Base-by-base conservation (phyloP, 2,113 vertebrate species). In the Microtus montanus region DNA sequence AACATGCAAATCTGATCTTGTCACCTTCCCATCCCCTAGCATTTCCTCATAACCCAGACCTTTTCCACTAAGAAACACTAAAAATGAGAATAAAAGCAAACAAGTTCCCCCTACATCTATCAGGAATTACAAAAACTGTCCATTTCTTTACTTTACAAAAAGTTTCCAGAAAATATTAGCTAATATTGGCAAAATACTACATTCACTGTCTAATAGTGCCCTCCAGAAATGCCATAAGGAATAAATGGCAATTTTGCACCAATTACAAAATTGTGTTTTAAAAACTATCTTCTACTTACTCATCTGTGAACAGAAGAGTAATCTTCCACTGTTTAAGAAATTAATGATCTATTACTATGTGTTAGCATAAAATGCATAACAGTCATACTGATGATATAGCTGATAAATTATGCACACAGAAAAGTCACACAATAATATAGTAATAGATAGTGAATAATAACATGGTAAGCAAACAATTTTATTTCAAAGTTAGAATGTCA, bases 1-100 rank as follows among this genome's bases (percentile, higher is more conserved):
- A 92, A 85, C 85, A 95, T 75, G 54, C 41, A 96, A 94, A 87
- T 68, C 52, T 88, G 63, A 96, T 95, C 79, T 86, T 71, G 58
- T 68, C 73, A 93, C 71, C 75, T 92, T 90, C 71, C 64, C 35
- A 85, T 30, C 24, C 8, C 5, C 49, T 13, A 66, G 47, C n/a
- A 95, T 87, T 95, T 95, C 70, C 79, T 94, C n/a, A 75, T 58
- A 77, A 92, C 68, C 61, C 74, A 90, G 47, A 91, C 58, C 2
- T 58, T 94, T 95, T 82, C 44, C 19, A 35, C 82, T 95, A 87
- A 92, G 75, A 90, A 93, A 89, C 0, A 35, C 54, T 80, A 91
- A 94, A 83, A 28, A 92, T 1, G 66, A 82, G 61, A 90, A 84
- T 78, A 94, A 91, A 87, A 19, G 64, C n/a, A 94, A 92, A 79